Evolutionary conservation across 1,140 invertebrate genomes (phyloP).

Genomic region (Drosophila pandora): DNA sequence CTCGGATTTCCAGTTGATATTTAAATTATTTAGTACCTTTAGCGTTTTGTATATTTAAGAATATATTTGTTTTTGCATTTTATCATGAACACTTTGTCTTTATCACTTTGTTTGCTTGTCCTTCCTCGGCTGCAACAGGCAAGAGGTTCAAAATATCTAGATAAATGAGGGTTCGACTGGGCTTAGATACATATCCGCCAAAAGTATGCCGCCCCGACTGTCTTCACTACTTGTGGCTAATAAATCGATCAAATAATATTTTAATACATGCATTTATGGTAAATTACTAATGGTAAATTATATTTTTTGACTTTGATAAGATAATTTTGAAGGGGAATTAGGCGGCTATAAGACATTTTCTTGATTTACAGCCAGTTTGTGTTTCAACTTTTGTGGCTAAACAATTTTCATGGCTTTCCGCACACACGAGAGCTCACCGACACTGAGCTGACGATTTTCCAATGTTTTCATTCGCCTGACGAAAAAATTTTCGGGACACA

Average conservation of each 20-base stretch:
- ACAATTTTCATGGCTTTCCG: conserved; percentile 27
- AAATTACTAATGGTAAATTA: conserved; percentile 34
- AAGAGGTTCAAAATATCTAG: conserved; percentile 64
- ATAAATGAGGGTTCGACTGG: conserved; percentile 37
- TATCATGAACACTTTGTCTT: conserved; percentile 79
- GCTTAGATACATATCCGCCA: conserved; percentile 13
- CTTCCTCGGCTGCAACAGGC: conserved; percentile 61
- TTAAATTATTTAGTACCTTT: conserved; percentile 25
- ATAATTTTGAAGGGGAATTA: conserved; percentile 21
- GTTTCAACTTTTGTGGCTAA: conserved; percentile 4
- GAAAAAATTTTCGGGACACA: conserved; percentile 25
- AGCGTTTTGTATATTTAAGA: conserved; percentile 50
- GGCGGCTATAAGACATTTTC: conserved; percentile 3
- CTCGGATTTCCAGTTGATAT: conserved; percentile 30
- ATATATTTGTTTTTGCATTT: conserved; percentile 59
- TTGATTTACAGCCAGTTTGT: background rate
- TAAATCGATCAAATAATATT: conserved; percentile 71
- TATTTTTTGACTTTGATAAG: conserved; percentile 14
- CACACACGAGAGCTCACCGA: conserved; percentile 47
- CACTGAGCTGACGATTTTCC: conserved; percentile 19
- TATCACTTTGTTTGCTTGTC: conserved; percentile 66
- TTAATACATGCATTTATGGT: conserved; percentile 62
- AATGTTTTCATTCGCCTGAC: conserved; percentile 2
- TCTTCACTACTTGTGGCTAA: conserved; percentile 15
- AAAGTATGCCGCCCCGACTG: conserved; percentile 19